phyloP scores from a whole-genome alignment of 2,888 invertebrate genomes.

The Caenorhabditis doughertyi region DNA sequence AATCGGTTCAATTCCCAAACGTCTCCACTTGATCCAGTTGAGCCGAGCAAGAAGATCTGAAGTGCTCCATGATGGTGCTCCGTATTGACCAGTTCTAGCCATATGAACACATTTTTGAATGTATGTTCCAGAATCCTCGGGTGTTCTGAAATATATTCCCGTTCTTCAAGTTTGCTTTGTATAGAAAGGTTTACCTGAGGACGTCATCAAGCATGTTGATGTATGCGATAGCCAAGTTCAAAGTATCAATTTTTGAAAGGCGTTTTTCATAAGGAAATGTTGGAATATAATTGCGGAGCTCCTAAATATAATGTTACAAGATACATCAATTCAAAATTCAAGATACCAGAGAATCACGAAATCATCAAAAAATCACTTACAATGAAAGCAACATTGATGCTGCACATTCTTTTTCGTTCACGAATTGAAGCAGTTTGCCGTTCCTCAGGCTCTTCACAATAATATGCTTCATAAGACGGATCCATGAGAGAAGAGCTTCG shows the following conservation, averaged over 20 bases:
- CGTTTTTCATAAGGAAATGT: conserved; percentile 99
- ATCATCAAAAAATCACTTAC: conserved; percentile 59
- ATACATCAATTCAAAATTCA: conserved; percentile 6
- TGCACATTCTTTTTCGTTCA: conserved; percentile 97
- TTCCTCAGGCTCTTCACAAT: conserved; percentile 67
- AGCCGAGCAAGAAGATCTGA: conserved; percentile 95
- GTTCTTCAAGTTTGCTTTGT: not conserved
- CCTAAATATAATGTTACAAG: conserved; percentile 85
- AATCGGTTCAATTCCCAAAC: conserved; percentile 88
- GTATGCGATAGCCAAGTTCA: conserved; percentile 96
- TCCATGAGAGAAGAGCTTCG: conserved; percentile 33
- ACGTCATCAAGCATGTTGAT: conserved; percentile 89
- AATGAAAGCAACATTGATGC: conserved; percentile 91
- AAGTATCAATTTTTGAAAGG: conserved; percentile 97
- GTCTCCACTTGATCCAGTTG: conserved; percentile 99
- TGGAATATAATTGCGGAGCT: conserved; percentile 96
- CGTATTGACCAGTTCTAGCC: conserved; percentile 69
- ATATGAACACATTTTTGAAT: conserved; percentile 72
- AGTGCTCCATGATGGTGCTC: conserved; percentile 82
- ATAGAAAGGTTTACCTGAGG: conserved; percentile 62
- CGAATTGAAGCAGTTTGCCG: conserved; percentile 95
- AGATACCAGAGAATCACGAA: not conserved
- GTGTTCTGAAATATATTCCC: conserved; percentile 56
- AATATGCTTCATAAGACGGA: conserved; percentile 42
- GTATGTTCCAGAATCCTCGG: conserved; percentile 73